Evolutionary conservation across 2,797 vertebrate genomes (phyloP).

Genomic region (Nannoperca australis): DNA sequence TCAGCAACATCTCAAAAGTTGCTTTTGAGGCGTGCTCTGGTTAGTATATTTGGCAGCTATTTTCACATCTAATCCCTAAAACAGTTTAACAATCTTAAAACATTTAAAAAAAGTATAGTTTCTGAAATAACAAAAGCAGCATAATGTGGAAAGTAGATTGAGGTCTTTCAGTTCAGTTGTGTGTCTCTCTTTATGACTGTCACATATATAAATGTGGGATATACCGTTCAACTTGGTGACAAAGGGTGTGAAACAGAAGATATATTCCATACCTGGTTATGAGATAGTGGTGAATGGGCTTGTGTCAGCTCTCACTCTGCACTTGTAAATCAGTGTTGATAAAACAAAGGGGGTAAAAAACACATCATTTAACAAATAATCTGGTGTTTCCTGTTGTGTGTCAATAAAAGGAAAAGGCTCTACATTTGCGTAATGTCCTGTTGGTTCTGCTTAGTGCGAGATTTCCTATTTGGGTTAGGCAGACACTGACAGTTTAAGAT

Average conservation of each 20-base stretch:
- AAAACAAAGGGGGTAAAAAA: background rate
- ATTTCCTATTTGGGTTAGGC: background rate
- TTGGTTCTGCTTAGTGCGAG: background rate
- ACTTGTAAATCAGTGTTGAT: background rate
- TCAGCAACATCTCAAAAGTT: background rate
- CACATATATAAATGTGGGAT: background rate
- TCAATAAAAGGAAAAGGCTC: background rate
- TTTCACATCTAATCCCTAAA: background rate
- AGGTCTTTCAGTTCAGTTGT: background rate
- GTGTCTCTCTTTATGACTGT: background rate
- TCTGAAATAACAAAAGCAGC: background rate
- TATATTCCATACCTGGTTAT: background rate
- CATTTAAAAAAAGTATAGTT: too few species aligned
- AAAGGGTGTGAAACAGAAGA: constrained; percentile 8
- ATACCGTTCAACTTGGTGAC: background rate
- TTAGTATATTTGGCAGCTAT: background rate
- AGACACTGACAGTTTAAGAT: background rate
- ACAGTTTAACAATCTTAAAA: background rate
- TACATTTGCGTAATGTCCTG: background rate
- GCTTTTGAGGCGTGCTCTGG: background rate
- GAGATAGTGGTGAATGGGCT: background rate
- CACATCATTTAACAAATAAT: background rate
- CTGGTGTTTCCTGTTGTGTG: background rate
- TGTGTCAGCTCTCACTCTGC: background rate
- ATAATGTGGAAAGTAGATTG: background rate